Evolutionary conservation across 2,888 invertebrate species (phyloP).

Genomic region (Tipula lateralis): DNA sequence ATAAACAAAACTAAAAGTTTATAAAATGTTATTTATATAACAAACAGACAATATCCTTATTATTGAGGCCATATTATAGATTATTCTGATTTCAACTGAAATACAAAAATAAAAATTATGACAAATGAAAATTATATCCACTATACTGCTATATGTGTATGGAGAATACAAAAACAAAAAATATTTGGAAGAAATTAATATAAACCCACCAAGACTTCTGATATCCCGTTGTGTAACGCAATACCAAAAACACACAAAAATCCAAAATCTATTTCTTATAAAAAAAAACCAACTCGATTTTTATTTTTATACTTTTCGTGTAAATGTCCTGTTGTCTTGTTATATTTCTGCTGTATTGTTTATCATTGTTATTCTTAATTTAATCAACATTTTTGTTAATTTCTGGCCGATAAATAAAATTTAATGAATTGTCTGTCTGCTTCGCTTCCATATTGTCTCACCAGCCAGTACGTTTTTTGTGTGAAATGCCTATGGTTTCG

Average conservation of each 20-base stretch:
- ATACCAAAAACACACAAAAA: slow-evolving; percentile 20
- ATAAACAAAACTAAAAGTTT: background rate
- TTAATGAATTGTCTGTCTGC: background rate
- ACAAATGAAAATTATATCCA: background rate
- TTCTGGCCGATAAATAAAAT: background rate
- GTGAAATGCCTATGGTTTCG: background rate
- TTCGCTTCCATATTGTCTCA: background rate
- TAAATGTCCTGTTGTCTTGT: slow-evolving; percentile 28
- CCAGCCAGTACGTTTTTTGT: background rate
- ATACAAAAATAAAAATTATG: background rate
- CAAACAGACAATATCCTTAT: slow-evolving; percentile 27
- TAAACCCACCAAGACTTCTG: slow-evolving; percentile 25
- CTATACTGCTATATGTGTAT: background rate
- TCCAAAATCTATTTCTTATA: background rate
- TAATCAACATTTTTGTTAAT: background rate
- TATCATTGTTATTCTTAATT: background rate
- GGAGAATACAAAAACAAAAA: background rate
- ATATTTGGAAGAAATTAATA: background rate
- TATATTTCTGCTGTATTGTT: background rate
- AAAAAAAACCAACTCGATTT: background rate
- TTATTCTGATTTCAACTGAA: slow-evolving; percentile 20
- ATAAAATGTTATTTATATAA: background rate
- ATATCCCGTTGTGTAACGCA: slow-evolving; percentile 28
- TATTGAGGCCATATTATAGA: slow-evolving; percentile 26
- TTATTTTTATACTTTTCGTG: background rate